Evolutionary conservation across 2,888 invertebrate species (phyloP).

Genomic region (Gasteruption jaculator): DNA sequence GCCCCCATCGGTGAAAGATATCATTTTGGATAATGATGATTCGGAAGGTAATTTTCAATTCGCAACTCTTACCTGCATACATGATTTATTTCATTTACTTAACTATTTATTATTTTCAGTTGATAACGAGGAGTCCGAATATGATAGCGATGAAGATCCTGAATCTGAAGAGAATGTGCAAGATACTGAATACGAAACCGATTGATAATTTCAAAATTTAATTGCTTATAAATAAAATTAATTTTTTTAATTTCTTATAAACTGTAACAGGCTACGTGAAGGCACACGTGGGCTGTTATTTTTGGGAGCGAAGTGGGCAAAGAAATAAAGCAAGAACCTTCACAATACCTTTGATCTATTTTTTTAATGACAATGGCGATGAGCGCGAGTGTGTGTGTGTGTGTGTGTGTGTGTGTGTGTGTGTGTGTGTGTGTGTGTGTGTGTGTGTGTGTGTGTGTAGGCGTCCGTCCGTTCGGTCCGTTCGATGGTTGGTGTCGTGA

Average conservation of each 20-base stretch:
- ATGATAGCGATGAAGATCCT: constrained; percentile 9
- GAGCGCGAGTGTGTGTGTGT: too few species aligned
- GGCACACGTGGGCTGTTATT: too few species aligned
- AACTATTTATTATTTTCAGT: neutral
- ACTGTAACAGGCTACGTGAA: too few species aligned
- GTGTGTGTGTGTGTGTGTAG: too few species aligned
- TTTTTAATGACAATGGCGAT: too few species aligned
- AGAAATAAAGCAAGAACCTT: too few species aligned
- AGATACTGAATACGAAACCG: constrained; percentile 1
- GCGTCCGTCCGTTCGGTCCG: too few species aligned
- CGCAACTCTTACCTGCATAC: neutral
- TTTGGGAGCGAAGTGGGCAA: too few species aligned
- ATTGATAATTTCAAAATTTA: constrained; percentile 2
- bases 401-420: too few species aligned
- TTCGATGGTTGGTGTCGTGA: too few species aligned
- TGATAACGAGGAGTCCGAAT: neutral
- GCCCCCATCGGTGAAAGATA: constrained; percentile 5
- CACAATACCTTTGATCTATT: too few species aligned
- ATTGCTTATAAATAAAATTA: constrained; percentile 1
- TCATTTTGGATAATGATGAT: constrained; percentile 9
- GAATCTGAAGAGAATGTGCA: constrained; percentile 1
- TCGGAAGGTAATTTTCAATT: neutral
- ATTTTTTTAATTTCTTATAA: neutral
- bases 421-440: too few species aligned
- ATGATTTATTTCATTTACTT: neutral